These are phyloP conservation scores for Anneissia japonica DNA, from an alignment of 35 echinoderm and acorn worm genomes.

Conservation along the genomic window DNA sequence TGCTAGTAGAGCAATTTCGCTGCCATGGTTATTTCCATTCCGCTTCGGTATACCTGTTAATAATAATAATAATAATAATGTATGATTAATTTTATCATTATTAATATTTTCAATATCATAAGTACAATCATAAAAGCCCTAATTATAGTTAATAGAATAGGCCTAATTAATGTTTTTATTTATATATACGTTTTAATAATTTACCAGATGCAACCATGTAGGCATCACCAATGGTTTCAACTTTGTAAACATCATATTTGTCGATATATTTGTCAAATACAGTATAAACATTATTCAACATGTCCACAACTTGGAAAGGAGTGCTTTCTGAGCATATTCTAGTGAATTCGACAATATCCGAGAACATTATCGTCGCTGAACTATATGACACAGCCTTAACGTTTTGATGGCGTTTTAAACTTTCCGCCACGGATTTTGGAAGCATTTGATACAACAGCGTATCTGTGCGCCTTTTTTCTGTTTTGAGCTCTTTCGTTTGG, in stretches of 20 bases:
- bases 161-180: too few relatives aligned
- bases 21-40: conserved; percentile 40
- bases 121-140: too few relatives aligned
- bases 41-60: conserved; percentile 32
- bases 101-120: too few relatives aligned
- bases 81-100: too few relatives aligned
- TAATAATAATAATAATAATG: too few relatives aligned
- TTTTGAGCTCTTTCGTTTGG: conserved; percentile 41
- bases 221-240: conserved; percentile 62
- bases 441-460: conserved; percentile 86
- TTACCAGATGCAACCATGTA: conserved; percentile 61
- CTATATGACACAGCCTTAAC: conserved; percentile 63
- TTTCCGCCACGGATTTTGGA: conserved; percentile 57
- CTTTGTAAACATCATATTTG: conserved; percentile 65
- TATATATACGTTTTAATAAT: too few relatives aligned
- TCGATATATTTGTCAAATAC: conserved; percentile 52
- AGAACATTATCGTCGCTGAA: conserved; percentile 78
- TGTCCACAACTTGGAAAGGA: conserved; percentile 68
- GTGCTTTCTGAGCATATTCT: conserved; percentile 84
- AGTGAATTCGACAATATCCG: conserved; percentile 86
- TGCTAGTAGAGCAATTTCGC: conserved; percentile 25
- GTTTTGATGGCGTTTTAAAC: conserved; percentile 59
- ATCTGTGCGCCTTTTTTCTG: conserved; percentile 67
- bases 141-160: too few relatives aligned
- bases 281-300: conserved; percentile 54